These are phyloP conservation scores for Phortica magna DNA, from an alignment of 2,888 invertebrate species.

Conservation along the genomic window DNA sequence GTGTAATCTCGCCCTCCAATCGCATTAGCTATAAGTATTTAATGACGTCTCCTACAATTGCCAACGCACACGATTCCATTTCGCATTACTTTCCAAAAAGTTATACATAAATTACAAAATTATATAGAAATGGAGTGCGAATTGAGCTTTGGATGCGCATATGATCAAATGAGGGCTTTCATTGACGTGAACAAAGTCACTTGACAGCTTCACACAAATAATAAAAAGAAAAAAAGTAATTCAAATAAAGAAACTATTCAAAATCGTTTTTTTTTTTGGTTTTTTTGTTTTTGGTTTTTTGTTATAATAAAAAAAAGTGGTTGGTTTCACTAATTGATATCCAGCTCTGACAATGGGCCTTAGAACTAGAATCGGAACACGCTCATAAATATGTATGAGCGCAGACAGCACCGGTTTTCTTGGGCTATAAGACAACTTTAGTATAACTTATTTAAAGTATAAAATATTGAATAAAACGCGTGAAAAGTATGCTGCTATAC, in stretches of 20 bases:
- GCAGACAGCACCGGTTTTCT: not conserved
- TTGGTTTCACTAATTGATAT: conserved; percentile 10
- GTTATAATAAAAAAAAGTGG: not conserved
- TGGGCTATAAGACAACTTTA: not conserved
- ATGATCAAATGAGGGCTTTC: not conserved
- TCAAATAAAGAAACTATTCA: not conserved
- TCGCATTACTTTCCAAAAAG: not conserved
- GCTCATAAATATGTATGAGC: conserved; percentile 14
- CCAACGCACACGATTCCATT: not conserved
- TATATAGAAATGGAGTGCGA: not conserved
- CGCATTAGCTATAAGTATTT: conserved; percentile 54
- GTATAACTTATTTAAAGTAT: not conserved
- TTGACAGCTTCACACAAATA: not conserved
- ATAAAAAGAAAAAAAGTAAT: not conserved
- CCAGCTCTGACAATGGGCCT: not conserved
- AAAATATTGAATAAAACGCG: not conserved
- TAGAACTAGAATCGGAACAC: conserved; percentile 6
- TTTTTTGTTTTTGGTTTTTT: not conserved
- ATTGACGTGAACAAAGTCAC: not conserved
- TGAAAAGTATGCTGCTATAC: conserved; percentile 16
- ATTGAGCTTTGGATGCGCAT: not conserved
- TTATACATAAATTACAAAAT: conserved; percentile 20
- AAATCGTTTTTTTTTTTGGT: not conserved
- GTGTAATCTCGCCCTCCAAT: conserved; percentile 49
- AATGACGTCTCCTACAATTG: not conserved